Percentiles rank a stretch among this genome's conserved stretches.
These are phyloP conservation scores for Pseudorhiza aurosa DNA, from an alignment of 30 jellyfish, hydroid and myxozoan genomes.

Conservation along the genomic window DNA sequence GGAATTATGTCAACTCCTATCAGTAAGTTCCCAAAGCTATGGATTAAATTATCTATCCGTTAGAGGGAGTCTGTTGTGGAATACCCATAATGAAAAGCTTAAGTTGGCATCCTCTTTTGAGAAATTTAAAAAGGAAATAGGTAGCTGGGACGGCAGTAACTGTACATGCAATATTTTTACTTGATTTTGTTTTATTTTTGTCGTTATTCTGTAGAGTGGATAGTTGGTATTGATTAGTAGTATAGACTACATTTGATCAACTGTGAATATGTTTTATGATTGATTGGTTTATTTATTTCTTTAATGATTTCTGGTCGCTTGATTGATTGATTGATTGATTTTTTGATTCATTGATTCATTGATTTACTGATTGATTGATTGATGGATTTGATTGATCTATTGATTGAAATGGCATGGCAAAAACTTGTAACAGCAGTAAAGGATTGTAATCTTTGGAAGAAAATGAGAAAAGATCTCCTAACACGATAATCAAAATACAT, in stretches of 20 bases:
- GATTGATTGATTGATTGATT: too few relatives aligned
- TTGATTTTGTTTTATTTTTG: background rate
- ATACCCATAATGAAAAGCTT: conserved; percentile 7
- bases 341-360: too few relatives aligned
- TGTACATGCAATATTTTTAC: conserved; percentile 27
- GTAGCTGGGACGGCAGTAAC: conserved; percentile 32
- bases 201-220: background rate
- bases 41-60: conserved; percentile 11
- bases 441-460: too few relatives aligned
- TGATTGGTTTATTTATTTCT: background rate
- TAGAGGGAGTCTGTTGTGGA: conserved; percentile 6
- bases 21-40: conserved; percentile 22
- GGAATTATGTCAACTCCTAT: conserved; percentile 24
- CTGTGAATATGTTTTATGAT: background rate
- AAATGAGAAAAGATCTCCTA: too few relatives aligned
- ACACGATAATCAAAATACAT: too few relatives aligned
- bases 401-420: too few relatives aligned
- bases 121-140: conserved; percentile 25
- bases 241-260: background rate
- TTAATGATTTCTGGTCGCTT: too few relatives aligned
- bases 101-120: conserved; percentile 2
- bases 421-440: too few relatives aligned
- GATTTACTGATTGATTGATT: too few relatives aligned
- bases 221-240: conserved; percentile 3
- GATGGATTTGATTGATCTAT: too few relatives aligned